These are phyloP conservation scores for Ailuropoda melanoleuca DNA, from an alignment of 2,113 vertebrate genomes.

Conservation along the genomic window DNA sequence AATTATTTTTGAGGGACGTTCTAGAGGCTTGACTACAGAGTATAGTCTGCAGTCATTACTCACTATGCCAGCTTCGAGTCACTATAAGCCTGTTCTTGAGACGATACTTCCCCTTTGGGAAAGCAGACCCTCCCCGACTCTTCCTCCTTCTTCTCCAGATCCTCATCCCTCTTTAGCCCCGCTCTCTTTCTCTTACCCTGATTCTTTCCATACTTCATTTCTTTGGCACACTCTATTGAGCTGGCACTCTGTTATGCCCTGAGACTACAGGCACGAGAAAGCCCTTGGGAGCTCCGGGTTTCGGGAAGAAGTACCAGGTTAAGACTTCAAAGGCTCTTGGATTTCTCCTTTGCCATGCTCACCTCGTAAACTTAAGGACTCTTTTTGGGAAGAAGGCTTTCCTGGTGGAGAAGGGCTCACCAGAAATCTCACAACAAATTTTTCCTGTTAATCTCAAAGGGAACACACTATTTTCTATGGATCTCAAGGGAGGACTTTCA, in stretches of 20 bases:
- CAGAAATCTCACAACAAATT: neutral
- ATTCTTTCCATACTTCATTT: neutral
- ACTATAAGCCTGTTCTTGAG: neutral
- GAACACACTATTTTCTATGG: neutral
- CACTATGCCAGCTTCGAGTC: neutral
- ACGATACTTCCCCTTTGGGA: neutral
- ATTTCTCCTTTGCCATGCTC: neutral
- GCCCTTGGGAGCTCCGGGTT: neutral
- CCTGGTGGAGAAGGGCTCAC: neutral
- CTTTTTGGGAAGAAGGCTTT: neutral
- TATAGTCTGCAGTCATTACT: neutral
- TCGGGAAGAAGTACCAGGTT: neutral
- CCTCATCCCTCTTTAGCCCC: neutral
- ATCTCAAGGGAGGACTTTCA: neutral
- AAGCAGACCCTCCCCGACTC: neutral
- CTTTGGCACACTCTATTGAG: neutral
- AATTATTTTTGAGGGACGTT: neutral
- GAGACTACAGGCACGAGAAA: neutral
- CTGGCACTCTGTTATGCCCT: neutral
- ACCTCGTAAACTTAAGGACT: neutral
- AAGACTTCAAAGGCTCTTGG: neutral
- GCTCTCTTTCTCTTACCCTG: neutral
- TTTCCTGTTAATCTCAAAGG: neutral
- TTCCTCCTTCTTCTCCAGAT: accelerated
- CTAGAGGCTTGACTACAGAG: neutral